Evolutionary conservation across 2,888 invertebrate genomes (phyloP).

Genomic region (Theodoxus fluviatilis): DNA sequence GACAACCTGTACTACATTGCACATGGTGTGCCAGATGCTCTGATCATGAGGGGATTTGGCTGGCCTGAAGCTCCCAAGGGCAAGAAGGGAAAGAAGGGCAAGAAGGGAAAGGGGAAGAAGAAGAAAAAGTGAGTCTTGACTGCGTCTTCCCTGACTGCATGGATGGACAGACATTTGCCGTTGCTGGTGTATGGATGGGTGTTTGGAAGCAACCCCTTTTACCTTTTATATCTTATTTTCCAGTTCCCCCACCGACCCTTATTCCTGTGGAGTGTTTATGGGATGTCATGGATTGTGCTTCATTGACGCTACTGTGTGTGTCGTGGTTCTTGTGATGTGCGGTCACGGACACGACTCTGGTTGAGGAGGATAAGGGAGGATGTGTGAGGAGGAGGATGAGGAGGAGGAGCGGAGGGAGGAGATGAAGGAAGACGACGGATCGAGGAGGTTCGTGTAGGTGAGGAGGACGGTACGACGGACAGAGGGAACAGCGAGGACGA

Average conservation of each 20-base stretch:
- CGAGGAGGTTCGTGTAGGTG: too few species aligned
- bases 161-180: not conserved
- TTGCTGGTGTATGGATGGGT: not conserved
- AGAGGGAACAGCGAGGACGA: too few species aligned
- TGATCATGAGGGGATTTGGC: conserved; percentile 85
- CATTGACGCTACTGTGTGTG: not conserved
- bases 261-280: not conserved
- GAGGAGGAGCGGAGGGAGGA: too few species aligned
- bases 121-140: conserved; percentile 8
- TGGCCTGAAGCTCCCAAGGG: conserved; percentile 88
- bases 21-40: conserved; percentile 88
- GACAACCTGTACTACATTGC: conserved; percentile 92
- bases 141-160: not conserved
- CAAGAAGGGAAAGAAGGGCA: conserved; percentile 68
- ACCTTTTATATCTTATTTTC: not conserved
- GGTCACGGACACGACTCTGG: too few species aligned
- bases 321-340: not conserved
- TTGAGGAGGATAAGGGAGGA: not conserved
- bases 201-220: not conserved
- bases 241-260: not conserved
- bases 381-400: not conserved
- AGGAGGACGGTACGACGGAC: too few species aligned
- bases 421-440: too few species aligned
- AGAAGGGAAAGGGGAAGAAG: conserved; percentile 46
- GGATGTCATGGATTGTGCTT: not conserved